Percentiles rank a stretch among this genome's conserved stretches.
Evolutionary conservation across 2,113 vertebrate genomes (phyloP).

Genomic region (Hucho hucho): DNA sequence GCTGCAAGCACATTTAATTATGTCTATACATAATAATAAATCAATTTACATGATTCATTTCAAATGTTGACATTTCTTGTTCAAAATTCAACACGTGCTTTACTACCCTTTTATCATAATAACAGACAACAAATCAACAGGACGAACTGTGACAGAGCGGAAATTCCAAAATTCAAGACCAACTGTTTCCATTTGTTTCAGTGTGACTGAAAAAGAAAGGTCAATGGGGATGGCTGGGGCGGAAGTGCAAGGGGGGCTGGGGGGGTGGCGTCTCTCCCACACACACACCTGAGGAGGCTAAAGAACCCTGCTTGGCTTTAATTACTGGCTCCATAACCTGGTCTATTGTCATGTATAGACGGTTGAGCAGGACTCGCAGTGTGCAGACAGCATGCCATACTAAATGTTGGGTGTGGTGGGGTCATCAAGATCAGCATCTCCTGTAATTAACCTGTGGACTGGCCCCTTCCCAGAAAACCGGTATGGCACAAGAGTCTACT

Average conservation of each 20-base stretch:
- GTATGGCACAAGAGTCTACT: neutral
- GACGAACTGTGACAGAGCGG: neutral
- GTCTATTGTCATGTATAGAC: conserved; percentile 73
- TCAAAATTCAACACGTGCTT: neutral
- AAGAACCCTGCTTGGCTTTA: conserved; percentile 24
- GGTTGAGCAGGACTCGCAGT: conserved; percentile 22
- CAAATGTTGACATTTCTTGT: no score
- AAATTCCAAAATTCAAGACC: neutral
- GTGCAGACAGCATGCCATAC: conserved; percentile 72
- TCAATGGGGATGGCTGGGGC: neutral
- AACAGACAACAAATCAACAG: neutral
- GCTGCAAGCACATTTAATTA: neutral
- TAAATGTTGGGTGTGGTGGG: conserved; percentile 79
- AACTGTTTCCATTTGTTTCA: neutral
- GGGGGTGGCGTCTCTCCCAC: neutral
- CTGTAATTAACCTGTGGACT: conserved; percentile 70
- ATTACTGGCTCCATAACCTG: conserved; percentile 57
- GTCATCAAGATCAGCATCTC: conserved; percentile 76
- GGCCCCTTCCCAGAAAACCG: neutral
- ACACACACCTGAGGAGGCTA: conserved; percentile 5
- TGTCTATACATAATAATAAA: neutral
- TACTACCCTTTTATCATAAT: neutral
- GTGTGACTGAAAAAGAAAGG: neutral
- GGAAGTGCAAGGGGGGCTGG: neutral
- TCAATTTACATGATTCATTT: neutral